Evolutionary conservation across 2,113 vertebrate species (phyloP), one percentile per base, ranked within the genome.

Genomic region (Eubucco bourcierii): DNA sequence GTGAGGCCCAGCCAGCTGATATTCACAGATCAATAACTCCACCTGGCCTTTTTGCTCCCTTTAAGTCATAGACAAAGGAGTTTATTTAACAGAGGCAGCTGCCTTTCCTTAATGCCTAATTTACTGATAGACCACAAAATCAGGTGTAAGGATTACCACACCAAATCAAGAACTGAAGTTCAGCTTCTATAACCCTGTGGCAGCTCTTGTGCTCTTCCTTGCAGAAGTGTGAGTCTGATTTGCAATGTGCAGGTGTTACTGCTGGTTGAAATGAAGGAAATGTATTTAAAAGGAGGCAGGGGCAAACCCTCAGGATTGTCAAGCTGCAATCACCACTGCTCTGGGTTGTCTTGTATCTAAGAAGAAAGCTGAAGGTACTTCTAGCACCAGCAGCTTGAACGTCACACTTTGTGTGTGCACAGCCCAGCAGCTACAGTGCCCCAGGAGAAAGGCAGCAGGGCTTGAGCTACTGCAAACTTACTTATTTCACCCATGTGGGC

Each of bases 11-110:
- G 76, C 84, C 81, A 77, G 91, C 84, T 91, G 84, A 95, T 95
- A 81, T 61, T 94, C 91, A 89, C 94, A 96, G 86, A 97, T 95
- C 96, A 93, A 92, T 96, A 96, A 97, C 90, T 91, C 95, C 95
- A 97, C 96, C 95, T 97, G 96, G 46, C 93, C 79, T 27, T 50
- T 94, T 64, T 84, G 77, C 84, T 89, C 63, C 84, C 88, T 88
- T 20, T 47, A 80, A 84, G 58, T 39, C 90, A 41, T 17, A 92
- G 53, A 96, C 95, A 95, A 96, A 95, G 81, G 78, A 73, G 72
- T 92, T 90, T 84, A 91, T 95, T 95, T 94, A 92, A 72, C 60
- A 86, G 78, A 76, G 94, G 86, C 92, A 96, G 92, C 70, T 95
- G 93, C 66, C 84, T 90, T 90, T 53, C 76, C 68, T 66, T 88